Conservation (phyloP, 1,140 invertebrate genomes). For the Philopotamus ludificatus region DNA sequence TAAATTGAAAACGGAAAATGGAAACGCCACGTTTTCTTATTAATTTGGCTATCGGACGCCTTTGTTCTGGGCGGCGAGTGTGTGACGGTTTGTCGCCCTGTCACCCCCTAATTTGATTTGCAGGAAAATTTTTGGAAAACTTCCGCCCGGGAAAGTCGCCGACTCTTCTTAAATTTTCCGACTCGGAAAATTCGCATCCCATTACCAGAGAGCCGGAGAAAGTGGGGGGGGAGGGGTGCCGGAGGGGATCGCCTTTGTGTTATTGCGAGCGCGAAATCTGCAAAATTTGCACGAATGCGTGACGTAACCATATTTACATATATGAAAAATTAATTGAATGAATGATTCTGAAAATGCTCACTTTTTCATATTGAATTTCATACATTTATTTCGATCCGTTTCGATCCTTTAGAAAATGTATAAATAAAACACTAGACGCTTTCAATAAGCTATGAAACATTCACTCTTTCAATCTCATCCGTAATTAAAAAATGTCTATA, state of each 20-base stretch:
- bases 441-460: too few species aligned
- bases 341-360: too few species aligned
- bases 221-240: too few species aligned
- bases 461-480: too few species aligned
- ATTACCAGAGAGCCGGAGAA: conserved; percentile 16
- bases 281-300: too few species aligned
- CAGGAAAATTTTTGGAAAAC: conserved; percentile 28
- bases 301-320: too few species aligned
- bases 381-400: too few species aligned
- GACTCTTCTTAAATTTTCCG: conserved; percentile 7
- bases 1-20: conserved; percentile 29
- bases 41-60: conserved; percentile 32
- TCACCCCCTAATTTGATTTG: conserved; percentile 35
- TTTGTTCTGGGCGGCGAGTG: conserved; percentile 31
- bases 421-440: too few species aligned
- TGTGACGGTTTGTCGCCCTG: conserved; percentile 37
- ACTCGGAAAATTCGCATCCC: conserved; percentile 7
- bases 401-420: too few species aligned
- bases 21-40: conserved; percentile 30
- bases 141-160: conserved; percentile 18
- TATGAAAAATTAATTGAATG: too few species aligned
- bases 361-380: too few species aligned
- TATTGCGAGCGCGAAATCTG: background rate
- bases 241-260: background rate
- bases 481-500: too few species aligned